Evolutionary conservation across 2,113 vertebrate genomes (phyloP).

Genomic region (Tragulus kanchil): DNA sequence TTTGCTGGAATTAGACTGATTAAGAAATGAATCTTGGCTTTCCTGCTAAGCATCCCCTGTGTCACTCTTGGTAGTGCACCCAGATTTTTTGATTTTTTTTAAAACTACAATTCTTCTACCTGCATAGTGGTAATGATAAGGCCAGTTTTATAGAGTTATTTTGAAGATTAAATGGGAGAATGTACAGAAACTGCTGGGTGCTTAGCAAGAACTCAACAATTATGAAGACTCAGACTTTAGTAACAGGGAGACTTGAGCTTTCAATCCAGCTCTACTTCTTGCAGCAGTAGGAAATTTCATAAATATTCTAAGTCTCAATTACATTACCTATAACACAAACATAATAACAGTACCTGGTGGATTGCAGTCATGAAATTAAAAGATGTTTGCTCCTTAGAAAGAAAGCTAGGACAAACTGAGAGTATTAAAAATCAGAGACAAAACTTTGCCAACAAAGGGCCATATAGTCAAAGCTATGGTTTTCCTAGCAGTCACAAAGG

Average conservation of each 20-base stretch:
- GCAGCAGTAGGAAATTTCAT: neutral
- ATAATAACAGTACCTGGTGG: neutral
- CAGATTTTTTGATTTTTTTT: neutral
- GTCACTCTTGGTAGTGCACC: neutral
- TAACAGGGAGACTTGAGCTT: neutral
- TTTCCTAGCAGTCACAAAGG: neutral
- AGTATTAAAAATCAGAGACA: neutral
- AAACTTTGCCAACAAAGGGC: neutral
- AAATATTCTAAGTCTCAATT: neutral
- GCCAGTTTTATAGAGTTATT: neutral
- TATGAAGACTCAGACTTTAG: neutral
- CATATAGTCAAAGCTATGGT: neutral
- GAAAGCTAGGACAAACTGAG: neutral
- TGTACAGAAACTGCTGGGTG: neutral
- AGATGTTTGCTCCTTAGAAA: neutral
- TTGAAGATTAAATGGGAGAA: conserved; percentile 27
- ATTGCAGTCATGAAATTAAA: neutral
- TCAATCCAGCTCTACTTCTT: neutral
- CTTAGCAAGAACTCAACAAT: neutral
- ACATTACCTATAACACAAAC: neutral
- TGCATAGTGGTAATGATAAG: neutral
- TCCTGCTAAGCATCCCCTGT: neutral
- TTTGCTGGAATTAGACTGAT: neutral
- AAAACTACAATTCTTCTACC: neutral
- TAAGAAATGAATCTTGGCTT: neutral